Base-by-base conservation (phyloP, 2,113 vertebrate species). In the Anoplopoma fimbria region DNA sequence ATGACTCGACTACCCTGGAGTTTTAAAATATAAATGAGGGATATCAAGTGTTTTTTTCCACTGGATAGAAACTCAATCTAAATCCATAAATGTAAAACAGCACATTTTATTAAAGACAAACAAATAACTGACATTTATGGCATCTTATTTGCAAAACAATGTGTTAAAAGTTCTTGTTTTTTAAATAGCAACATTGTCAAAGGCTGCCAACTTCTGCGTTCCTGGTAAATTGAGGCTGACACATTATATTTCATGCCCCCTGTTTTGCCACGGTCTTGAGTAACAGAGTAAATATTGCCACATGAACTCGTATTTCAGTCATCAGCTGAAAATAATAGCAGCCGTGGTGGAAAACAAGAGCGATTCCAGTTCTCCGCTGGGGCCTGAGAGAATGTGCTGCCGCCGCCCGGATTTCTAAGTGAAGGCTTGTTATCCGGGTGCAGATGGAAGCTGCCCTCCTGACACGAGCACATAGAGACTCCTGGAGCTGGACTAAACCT, bases 401-500 rank as follows among this genome's bases (percentile, higher is more conserved):
- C 47, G 75, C 33, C 45, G 17, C 87, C 49, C 21, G 4, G 33
- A 83, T 71, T 86, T 65, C 75, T 78, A 83, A 92, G 75, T 70
- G 83, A 84, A 69, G 90, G 51, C 51, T 63, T 75, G 69, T 75
- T 65, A 69, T 92, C 85, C 79, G 23, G 2, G 76, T n/a, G 83
- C 93, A 92, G 86, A 92, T 89, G 92, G 90, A 77, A 34, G 88
- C 61, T 88, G 87, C 89, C 92, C 88, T 89, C 72, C 49, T 83
- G 87, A 91, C 89, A 88, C 84, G 17, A 51, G 36, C 63, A 47
- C 62, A 47, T 0, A 15, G 38, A 5, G 29, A 65, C 53, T 62
- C 36, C 27, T 55, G 2, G 17, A 14, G 19, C 34, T 60, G 60
- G 10, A 0, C 17, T n/a, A 15, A 2, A 27, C 14, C 25, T 75